Base-by-base conservation (phyloP, 2,113 vertebrate genomes). In the Procavia capensis region DNA sequence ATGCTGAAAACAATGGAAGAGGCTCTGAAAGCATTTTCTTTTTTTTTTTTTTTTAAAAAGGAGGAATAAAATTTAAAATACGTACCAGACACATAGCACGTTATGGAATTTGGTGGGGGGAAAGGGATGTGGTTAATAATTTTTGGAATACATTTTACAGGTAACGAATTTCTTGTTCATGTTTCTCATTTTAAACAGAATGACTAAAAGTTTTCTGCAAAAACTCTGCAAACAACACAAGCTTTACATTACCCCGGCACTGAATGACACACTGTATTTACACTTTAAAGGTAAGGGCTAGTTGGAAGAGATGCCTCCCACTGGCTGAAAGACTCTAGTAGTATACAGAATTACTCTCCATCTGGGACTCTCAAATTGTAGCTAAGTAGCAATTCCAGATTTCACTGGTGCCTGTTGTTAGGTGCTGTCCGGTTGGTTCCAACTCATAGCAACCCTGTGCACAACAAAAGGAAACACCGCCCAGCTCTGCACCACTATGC, bases 181-280 rank as follows among this genome's bases (percentile, higher is more conserved):
- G 34, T 90, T 97, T 84, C 64, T 92, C 83, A 4, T 72, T 96
- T 29, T 72, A 96, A 96, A 97, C 97, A 99, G 99, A 97, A 99
- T 99, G 97, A 99, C 99, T n/a, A 99, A 99, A 98, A 97, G 96
- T 66, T 98, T 99, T 90, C 98, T 99, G 80, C 98, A 87, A 93
- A 98, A 99, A 66, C 99, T 99, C 88, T 99, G 99, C 98, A 99
- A 99, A 96, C 93, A 99, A 74, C 98, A 99, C 80, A 99, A 99
- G 95, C 98, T 99, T 43, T 99, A 99, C 63, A 2, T 81, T 34
- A 99, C 99, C 0, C 99, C 99, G 0, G 94, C 88, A 25, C 95
- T 99, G 97, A 99, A 99, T 93, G 99, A 99, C 79, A 98, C 98
- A 0, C 98, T 99, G 50, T 99, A 99, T 89, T 98, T 99, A 95